Percentiles rank a stretch among this genome's conserved stretches.
Evolutionary conservation across 2,797 vertebrate genomes (phyloP).

Genomic region (Cyclopterus lumpus): DNA sequence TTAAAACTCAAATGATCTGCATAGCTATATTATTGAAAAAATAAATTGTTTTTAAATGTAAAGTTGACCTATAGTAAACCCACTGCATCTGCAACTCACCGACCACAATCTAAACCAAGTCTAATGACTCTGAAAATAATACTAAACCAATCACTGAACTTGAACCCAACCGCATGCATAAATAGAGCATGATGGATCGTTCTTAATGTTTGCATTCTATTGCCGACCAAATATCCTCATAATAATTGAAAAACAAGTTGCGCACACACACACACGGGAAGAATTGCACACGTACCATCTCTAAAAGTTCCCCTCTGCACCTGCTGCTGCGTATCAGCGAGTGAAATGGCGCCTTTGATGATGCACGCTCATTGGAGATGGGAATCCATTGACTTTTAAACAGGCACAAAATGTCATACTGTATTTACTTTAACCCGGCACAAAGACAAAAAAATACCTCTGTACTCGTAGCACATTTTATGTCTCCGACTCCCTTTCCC

Average conservation of each 20-base stretch:
- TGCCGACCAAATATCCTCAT: slow-evolving; percentile 4
- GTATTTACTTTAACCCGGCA: slow-evolving; percentile 53
- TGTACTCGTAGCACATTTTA: slow-evolving; percentile 3
- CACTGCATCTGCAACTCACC: neutral
- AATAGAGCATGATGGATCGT: neutral
- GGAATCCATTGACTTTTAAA: slow-evolving; percentile 74
- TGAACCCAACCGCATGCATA: neutral
- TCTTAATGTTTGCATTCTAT: slow-evolving; percentile 3
- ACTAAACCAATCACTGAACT: slow-evolving; percentile 5
- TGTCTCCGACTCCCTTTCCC: neutral
- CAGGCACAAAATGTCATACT: slow-evolving; percentile 74
- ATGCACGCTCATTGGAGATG: slow-evolving; percentile 51
- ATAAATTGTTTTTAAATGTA: neutral
- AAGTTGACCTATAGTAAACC: neutral
- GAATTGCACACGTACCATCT: slow-evolving; percentile 27
- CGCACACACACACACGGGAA: neutral
- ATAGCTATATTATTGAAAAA: neutral
- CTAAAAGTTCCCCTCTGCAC: slow-evolving; percentile 38
- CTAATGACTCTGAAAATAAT: slow-evolving; percentile 1
- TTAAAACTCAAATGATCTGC: slow-evolving; percentile 2
- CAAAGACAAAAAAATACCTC: slow-evolving; percentile 32
- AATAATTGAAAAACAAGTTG: neutral
- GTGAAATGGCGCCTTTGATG: slow-evolving; percentile 69
- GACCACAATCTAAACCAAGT: neutral
- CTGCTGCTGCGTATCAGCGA: slow-evolving; percentile 54